These are phyloP conservation scores for Ptilorrhoa leucosticta DNA, from an alignment of 2,113 vertebrate species.

Conservation along the genomic window DNA sequence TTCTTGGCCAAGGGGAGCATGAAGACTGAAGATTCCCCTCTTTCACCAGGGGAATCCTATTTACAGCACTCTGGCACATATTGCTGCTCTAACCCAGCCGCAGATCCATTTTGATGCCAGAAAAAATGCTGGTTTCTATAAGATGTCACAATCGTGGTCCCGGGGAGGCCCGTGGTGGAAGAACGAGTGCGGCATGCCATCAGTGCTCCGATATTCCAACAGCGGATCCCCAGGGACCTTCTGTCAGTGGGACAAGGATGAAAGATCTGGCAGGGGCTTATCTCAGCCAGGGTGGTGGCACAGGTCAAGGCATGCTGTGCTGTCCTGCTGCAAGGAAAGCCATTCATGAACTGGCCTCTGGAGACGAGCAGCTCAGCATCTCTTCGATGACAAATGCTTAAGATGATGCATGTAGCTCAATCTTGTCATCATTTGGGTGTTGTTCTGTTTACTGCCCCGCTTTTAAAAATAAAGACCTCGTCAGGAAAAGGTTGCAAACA, in stretches of 20 bases:
- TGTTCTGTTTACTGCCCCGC: slow-evolving; percentile 15
- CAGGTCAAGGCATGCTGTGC: not conserved
- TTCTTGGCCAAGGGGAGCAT: not conserved
- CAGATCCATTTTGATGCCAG: not conserved
- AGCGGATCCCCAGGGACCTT: not conserved
- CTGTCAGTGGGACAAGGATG: not conserved
- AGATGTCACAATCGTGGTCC: not conserved
- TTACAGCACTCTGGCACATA: not conserved
- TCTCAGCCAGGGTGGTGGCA: not conserved
- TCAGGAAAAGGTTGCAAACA: slow-evolving; percentile 48
- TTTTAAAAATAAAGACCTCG: slow-evolving; percentile 12
- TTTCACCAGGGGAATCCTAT: not conserved
- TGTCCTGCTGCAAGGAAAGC: not conserved
- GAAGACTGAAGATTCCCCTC: not conserved
- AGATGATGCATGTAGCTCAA: not conserved
- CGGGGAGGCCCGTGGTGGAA: not conserved
- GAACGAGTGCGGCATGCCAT: not conserved
- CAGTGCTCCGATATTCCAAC: not conserved
- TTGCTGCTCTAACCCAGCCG: not conserved
- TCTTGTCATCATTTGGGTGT: slow-evolving; percentile 27
- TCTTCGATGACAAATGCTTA: not conserved
- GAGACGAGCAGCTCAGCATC: not conserved
- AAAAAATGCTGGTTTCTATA: not conserved
- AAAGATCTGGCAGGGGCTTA: not conserved
- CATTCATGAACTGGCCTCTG: not conserved